These are phyloP conservation scores for Camelus bactrianus DNA, from an alignment of 2,113 vertebrate genomes.

Conservation along the genomic window DNA sequence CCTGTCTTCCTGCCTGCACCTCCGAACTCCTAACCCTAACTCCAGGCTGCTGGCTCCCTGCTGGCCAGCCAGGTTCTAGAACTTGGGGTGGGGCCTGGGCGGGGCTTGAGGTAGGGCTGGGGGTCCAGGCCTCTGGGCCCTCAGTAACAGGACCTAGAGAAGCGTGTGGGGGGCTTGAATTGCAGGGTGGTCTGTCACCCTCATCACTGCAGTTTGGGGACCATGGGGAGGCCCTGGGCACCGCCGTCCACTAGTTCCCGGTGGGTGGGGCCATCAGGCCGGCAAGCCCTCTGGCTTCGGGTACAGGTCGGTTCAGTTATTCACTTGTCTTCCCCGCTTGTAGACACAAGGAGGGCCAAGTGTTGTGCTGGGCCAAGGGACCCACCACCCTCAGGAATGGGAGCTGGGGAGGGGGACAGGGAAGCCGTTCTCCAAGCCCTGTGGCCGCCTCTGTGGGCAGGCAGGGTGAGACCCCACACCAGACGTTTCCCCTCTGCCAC, in stretches of 20 bases:
- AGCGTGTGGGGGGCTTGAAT: too few relatives aligned
- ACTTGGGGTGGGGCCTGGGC: conserved; percentile 53
- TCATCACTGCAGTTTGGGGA: accelerated
- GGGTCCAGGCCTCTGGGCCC: neutral
- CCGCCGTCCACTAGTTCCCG: accelerated
- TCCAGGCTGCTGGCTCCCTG: too few relatives aligned
- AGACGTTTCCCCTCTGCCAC: accelerated
- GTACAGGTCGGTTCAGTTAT: neutral
- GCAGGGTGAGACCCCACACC: too few relatives aligned
- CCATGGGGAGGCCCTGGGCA: neutral
- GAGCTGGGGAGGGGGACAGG: too few relatives aligned
- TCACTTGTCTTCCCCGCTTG: too few relatives aligned
- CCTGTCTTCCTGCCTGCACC: neutral
- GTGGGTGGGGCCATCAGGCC: neutral
- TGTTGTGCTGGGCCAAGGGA: neutral
- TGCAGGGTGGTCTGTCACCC: neutral
- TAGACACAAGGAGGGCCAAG: neutral
- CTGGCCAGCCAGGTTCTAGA: neutral
- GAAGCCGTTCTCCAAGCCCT: too few relatives aligned
- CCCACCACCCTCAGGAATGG: too few relatives aligned
- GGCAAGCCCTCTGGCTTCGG: neutral
- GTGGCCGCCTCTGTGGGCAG: neutral
- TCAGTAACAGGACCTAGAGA: neutral
- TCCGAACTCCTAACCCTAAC: too few relatives aligned
- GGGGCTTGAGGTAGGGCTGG: neutral